Base-by-base conservation (phyloP, 2,113 vertebrate genomes). In the Thomomys bottae region DNA sequence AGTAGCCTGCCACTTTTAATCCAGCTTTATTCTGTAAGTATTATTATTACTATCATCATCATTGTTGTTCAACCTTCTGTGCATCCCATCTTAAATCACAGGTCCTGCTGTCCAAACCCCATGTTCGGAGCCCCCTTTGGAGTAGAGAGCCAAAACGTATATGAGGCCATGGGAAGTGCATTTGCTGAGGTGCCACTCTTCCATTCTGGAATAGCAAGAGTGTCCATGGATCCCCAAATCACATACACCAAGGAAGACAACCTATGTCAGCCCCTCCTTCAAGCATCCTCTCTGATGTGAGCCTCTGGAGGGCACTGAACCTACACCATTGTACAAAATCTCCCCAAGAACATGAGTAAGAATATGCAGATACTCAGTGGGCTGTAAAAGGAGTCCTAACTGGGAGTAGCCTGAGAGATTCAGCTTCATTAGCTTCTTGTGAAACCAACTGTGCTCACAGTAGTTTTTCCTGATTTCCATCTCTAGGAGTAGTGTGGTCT, bases 251-350 rank as follows among this genome's bases (percentile, higher is more conserved):
- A 26, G 10, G 59, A 76, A 32, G 68, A 11, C 78, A 49, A n/a
- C 11, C 9, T 28, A 1, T 9, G 23, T 11, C 45, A 5, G 2
- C 20, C 1, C 28, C 23, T 8, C 23, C 30, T 40, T 61, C 45
- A 73, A 38, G 18, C 6, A 32, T 8, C 40, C 66, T 80, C 49
- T 26, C 66, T 15, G 40, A 72, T 20, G 11, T 36, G 57, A 30
- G 8, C 67, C 61, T 54, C 0, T 20, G 2, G 38, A n/a, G n/a
- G 64, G 7, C 26, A 17, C 36, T 30, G 76, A 72, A 75, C 45
- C 28, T 38, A 15, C 0, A 42, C 3, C 42, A 12, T 28, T 66
- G 24, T 42, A 6, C n/a, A 18, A 4, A 0, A 10, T 26, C 34
- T 84, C 30, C 78, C 70, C 63, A 40, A 85, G 34, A 64, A 89